Base-by-base conservation (phyloP, 2,113 vertebrate species). In the Dinomys branickii region DNA sequence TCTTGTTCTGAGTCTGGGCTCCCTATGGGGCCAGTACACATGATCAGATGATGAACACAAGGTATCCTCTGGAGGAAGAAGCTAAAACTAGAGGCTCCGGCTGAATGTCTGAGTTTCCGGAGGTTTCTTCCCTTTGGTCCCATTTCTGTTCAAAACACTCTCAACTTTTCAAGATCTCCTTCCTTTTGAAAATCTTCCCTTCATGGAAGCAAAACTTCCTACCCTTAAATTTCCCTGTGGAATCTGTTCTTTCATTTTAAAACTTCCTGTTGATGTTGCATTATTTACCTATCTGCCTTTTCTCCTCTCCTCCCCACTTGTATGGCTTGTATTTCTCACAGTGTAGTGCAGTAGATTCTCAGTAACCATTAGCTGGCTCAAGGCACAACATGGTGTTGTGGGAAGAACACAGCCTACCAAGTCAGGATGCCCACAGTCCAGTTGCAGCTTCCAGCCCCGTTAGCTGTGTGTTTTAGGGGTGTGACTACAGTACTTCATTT, bases 301-400 rank as follows among this genome's bases (percentile, higher is more conserved):
- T 54, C 30, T 71, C 26, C 52, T 84, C 52, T 84, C 7, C 10
- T 88, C 61, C 82, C 2, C 5, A 44, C 33, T 24, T 9, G 3
- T 13, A 4, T 7, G 20, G 30, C 35, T 35, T 84, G 8, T 35
- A 54, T 33, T 94, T 41, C 17, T 12, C 78, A 59, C 24, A 69
- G 3, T 9, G 8, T 20, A n/a, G 10, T 1, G 22, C 1, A 20
- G 52, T 9, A 3, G 35, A 12, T 11, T 44, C 50, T 71, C 50
- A 17, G 3, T 6, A 59, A 84, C 28, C 38, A 54, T 30, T 44
- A 17, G 1, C 47, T 35, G 17, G 38, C 84, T 50, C 4, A 50
- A 11, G 8, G 6, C 17, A 7, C 7, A 11, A 4, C 0, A 0
- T 4, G 38, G 0, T 58, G 1, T 0, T 5, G 24, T 26, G 58